Evolutionary conservation across 2,888 invertebrate species (phyloP), one percentile per base, ranked within the genome.

Genomic region (Drosophila mimetica): DNA sequence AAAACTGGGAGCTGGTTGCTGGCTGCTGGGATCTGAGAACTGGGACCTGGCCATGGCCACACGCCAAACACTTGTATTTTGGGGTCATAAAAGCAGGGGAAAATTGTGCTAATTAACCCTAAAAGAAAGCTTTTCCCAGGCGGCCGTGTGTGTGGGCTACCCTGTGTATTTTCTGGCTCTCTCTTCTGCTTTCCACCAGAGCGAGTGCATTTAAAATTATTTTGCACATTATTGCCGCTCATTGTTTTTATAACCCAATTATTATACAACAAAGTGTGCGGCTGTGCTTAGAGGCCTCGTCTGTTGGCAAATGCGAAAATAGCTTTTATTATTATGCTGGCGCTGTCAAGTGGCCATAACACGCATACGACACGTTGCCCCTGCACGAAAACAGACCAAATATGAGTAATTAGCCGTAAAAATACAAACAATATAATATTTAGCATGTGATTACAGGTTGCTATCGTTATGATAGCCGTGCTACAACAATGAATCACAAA

Each of bases 81-180:
- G 55, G 71, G 79, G 74, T 76, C 83, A 84, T 84, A 85, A 84
- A 84, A 82, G 76, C 79, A 83, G 66, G 86, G 87, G 75, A 76
- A 87, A 87, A 86, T 87, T 87, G 86, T 83, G 84, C 86, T 85
- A 85, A 85, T 85, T 85, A 85, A 87, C 86, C 83, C 83, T 85
- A 86, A 86, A 83, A 86, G 82, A 76, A 76, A 61, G 60, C 60
- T 59, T 61, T 37, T 46, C 60, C 60, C 60, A 46, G 36, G 60
- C 74, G 74, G 69, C 59, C 71, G 39, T 39, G 58, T 79, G 57
- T 77, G 14, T 48, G 36, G n/a, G n/a, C n/a, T n/a, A n/a, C n/a
- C n/a, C n/a, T 42, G 34, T 58, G 48, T 41, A 13, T 60, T 50
- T 67, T 16, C 28, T 63, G 18, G 42, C 48, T 42, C 71, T 80